Evolutionary conservation across 2,888 invertebrate genomes (phyloP).

Genomic region (Pterostichus niger): DNA sequence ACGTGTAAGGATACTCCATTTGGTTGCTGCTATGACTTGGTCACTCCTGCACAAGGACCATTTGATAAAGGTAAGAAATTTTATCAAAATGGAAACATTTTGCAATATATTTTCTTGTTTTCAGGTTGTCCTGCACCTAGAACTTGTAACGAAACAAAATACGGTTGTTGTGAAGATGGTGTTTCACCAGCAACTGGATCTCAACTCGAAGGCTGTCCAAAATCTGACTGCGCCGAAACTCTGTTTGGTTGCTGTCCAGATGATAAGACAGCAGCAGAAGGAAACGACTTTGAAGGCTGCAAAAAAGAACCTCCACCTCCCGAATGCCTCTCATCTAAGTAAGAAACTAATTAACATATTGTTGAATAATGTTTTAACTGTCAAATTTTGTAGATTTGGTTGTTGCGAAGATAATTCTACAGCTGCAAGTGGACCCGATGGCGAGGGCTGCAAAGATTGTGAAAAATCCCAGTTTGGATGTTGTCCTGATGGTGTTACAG

Average conservation of each 20-base stretch:
- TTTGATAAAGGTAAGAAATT: slow-evolving; percentile 83
- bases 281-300: slow-evolving; percentile 92
- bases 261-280: slow-evolving; percentile 86
- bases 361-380: background rate
- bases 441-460: slow-evolving; percentile 76
- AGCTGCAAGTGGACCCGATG: slow-evolving; percentile 77
- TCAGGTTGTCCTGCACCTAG: slow-evolving; percentile 84
- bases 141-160: slow-evolving; percentile 87
- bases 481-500: slow-evolving; percentile 89
- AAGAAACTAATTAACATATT: too few species aligned
- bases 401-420: slow-evolving; percentile 91
- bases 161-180: slow-evolving; percentile 91
- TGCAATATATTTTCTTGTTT: background rate
- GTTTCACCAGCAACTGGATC: slow-evolving; percentile 88
- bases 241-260: slow-evolving; percentile 94
- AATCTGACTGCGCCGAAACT: slow-evolving; percentile 85
- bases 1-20: slow-evolving; percentile 83
- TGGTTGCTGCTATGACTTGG: slow-evolving; percentile 92
- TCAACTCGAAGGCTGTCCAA: slow-evolving; percentile 87
- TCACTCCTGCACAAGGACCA: slow-evolving; percentile 88
- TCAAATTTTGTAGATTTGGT: slow-evolving; percentile 80
- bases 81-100: background rate
- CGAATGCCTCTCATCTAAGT: slow-evolving; percentile 79
- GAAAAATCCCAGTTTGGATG: slow-evolving; percentile 94
- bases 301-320: slow-evolving; percentile 82